phyloP scores from a whole-genome alignment of 2,113 vertebrate genomes.

The Strix aluco region DNA sequence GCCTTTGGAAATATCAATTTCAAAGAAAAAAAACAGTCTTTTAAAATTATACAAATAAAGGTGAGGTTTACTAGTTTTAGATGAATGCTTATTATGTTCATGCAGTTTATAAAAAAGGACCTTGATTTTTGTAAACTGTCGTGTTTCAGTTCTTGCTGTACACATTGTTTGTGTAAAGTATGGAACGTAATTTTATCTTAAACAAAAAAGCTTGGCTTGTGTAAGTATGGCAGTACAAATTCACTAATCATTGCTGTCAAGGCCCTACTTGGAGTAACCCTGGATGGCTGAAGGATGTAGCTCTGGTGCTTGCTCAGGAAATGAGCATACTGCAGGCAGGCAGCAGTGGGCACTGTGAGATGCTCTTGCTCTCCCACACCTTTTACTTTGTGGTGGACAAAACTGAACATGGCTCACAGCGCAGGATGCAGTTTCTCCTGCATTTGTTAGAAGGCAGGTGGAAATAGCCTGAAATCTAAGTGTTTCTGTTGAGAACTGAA shows the following conservation, averaged over 20 bases:
- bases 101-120: neutral
- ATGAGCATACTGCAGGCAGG: rapidly evolving
- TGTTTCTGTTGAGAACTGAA: neutral
- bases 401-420: neutral
- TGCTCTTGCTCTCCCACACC: neutral
- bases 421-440: neutral
- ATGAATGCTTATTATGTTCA: neutral
- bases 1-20: neutral
- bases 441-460: neutral
- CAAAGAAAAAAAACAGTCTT: neutral
- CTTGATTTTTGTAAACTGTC: neutral
- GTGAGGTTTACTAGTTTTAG: neutral
- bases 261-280: rapidly evolving
- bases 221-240: neutral
- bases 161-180: neutral
- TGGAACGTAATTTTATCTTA: neutral
- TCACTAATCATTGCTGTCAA: neutral
- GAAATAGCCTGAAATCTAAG: neutral
- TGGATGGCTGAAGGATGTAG: neutral
- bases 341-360: rapidly evolving
- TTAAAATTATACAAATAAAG: neutral
- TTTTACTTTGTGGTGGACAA: rapidly evolving
- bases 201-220: neutral
- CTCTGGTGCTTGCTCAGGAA: neutral
- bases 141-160: neutral